Conservation (phyloP, 64 coral and sea anemone genomes). For the Actinia tenebrosa region DNA sequence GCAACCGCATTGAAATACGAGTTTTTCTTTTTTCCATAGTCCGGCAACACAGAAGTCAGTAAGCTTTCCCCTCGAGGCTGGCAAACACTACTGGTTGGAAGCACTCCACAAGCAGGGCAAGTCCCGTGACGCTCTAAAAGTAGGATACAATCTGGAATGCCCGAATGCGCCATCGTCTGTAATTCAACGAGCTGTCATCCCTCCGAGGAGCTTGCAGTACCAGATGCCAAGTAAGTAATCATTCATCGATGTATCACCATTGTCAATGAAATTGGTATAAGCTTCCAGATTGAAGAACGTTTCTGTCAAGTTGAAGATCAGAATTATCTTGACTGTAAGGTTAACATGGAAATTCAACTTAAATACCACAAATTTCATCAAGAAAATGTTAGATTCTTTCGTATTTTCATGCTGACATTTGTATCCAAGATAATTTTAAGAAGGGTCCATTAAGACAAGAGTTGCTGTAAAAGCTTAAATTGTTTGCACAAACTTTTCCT, state of each 20-base stretch:
- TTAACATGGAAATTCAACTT: too few relatives aligned
- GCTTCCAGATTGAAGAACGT: too few relatives aligned
- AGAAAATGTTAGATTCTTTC: too few relatives aligned
- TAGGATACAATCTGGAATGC: slow-evolving; percentile 72
- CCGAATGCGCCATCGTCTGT: slow-evolving; percentile 44
- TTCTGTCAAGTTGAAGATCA: too few relatives aligned
- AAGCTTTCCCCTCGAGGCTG: slow-evolving; percentile 64
- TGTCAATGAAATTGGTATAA: too few relatives aligned
- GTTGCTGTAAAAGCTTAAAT: too few relatives aligned
- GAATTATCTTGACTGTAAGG: too few relatives aligned
- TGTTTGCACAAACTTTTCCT: too few relatives aligned
- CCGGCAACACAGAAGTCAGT: slow-evolving; percentile 51
- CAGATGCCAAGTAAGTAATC: slow-evolving; percentile 79
- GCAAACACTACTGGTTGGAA: slow-evolving; percentile 88
- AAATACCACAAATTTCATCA: too few relatives aligned
- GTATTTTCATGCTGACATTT: too few relatives aligned
- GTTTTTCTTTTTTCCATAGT: not conserved
- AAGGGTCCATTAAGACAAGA: too few relatives aligned
- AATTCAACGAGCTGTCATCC: slow-evolving; percentile 39
- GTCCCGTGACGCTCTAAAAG: slow-evolving; percentile 44
- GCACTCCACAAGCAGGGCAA: slow-evolving; percentile 78
- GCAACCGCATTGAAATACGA: not conserved
- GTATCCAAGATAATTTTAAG: too few relatives aligned
- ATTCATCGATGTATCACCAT: not conserved
- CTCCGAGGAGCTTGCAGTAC: slow-evolving; percentile 60